phyloP scores from a whole-genome alignment of 2,797 vertebrate species.

The Poecilia picta region DNA sequence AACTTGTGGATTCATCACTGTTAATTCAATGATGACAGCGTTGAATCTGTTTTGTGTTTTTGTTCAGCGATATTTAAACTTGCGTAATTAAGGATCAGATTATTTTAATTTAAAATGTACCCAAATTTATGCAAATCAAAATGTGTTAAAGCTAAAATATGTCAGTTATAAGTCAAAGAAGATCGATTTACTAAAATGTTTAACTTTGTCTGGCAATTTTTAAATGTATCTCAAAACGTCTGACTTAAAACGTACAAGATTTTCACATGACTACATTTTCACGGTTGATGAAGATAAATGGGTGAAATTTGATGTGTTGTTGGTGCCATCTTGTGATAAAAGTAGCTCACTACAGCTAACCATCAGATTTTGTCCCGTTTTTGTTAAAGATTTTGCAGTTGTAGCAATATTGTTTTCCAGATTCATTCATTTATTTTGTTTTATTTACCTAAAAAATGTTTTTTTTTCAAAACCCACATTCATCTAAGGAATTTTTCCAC shows the following conservation, averaged over 20 bases:
- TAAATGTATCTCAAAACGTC: neutral
- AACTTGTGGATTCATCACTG: neutral
- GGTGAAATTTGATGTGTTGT: neutral
- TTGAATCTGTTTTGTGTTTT: neutral
- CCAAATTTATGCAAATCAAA: neutral
- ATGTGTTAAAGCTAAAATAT: neutral
- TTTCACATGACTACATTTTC: neutral
- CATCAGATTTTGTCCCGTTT: neutral
- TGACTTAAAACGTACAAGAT: neutral
- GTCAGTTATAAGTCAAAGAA: neutral
- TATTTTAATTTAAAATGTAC: neutral
- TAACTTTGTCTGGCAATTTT: neutral
- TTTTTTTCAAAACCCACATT: neutral
- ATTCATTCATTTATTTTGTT: neutral
- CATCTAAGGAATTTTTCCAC: neutral
- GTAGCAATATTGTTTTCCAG: neutral
- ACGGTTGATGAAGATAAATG: neutral
- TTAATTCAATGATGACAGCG: neutral
- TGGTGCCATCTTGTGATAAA: conserved; percentile 6
- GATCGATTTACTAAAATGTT: neutral
- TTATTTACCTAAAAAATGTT: neutral
- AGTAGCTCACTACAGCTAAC: neutral
- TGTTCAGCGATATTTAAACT: neutral
- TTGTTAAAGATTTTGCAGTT: neutral
- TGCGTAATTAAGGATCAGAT: neutral